Evolutionary conservation across 2,888 invertebrate species (phyloP), one percentile per base, ranked within the genome.

Genomic region (Cyclophora punctaria): DNA sequence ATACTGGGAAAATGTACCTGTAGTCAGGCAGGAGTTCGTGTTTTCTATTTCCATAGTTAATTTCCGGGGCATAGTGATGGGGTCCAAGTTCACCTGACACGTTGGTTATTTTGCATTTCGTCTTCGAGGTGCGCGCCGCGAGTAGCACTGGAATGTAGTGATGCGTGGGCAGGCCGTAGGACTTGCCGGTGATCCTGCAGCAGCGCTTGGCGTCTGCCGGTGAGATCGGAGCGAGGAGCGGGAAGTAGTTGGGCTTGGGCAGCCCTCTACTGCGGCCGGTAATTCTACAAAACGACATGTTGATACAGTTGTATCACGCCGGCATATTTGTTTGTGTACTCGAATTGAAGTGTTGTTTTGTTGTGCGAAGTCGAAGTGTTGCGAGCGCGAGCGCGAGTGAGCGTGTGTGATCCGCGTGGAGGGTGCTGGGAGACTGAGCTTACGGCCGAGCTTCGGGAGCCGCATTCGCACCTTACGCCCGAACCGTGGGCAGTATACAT

Each of bases 161-260:
- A 78, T 94, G 94, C 43, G 92, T 90, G 45, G 92, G 92, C 50
- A 93, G 85, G 37, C 94, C 92, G 58, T 93, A 92, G 41, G 94
- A 93, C 74, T 94, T 94, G 51, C 94, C 94, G 47, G 94, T 95
- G 64, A 95, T 93, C 62, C 93, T 91, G 80, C 95, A 94, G 75
- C 93, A 92, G 56, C 94, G 90, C 68, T 93, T 92, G 2, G 95
- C 95, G 71, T 95, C 95, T n/a, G 94, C 94, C 7, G 95, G 94
- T 47, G 94, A 94, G 55, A 95, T 92, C 3, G 95, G 95, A 45
- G 94, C 93, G 60, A 95, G 87, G 48, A 95, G 87, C 33, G 95
- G 95, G 70, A 95, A 93, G 75, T 95, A 95, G 78, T 95, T 94
- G 49, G 95, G 94, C 73, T 94, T 93, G 48, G 95, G 95, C 69